These are phyloP conservation scores for Abrostola triplasia DNA, from an alignment of 2,888 invertebrate genomes.

Conservation along the genomic window DNA sequence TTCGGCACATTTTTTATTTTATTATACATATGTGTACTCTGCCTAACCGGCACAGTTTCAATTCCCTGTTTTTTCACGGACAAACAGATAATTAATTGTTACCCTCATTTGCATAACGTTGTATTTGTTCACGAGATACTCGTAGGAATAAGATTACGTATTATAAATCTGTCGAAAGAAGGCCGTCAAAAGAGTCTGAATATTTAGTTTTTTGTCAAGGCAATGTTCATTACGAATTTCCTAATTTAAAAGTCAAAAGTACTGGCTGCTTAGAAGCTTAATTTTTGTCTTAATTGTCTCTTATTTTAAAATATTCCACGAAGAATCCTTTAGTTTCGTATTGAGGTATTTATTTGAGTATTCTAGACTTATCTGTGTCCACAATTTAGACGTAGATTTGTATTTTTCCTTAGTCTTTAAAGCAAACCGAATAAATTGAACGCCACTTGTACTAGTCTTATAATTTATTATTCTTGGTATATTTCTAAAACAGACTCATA, in stretches of 20 bases:
- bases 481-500: no score
- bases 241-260: neutral
- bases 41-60: constrained; percentile 58
- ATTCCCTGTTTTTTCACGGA: constrained; percentile 61
- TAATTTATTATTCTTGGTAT: no score
- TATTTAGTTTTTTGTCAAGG: neutral
- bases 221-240: neutral
- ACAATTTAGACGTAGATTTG: no score
- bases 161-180: constrained; percentile 45
- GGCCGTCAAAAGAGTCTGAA: neutral
- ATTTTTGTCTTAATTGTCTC: no score
- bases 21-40: constrained; percentile 6
- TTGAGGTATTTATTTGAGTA: no score
- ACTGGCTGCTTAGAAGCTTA: neutral
- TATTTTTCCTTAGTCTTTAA: no score
- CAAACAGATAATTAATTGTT: constrained; percentile 73
- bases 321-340: no score
- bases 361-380: no score
- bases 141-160: constrained; percentile 43
- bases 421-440: no score
- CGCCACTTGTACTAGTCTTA: no score
- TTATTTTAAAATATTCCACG: no score
- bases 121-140: constrained; percentile 53
- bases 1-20: no score
- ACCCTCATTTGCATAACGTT: constrained; percentile 66